Percentiles rank a stretch among this genome's conserved stretches.
Evolutionary conservation across 2,113 vertebrate species (phyloP).

Genomic region (Psilopogon haemacephalus): DNA sequence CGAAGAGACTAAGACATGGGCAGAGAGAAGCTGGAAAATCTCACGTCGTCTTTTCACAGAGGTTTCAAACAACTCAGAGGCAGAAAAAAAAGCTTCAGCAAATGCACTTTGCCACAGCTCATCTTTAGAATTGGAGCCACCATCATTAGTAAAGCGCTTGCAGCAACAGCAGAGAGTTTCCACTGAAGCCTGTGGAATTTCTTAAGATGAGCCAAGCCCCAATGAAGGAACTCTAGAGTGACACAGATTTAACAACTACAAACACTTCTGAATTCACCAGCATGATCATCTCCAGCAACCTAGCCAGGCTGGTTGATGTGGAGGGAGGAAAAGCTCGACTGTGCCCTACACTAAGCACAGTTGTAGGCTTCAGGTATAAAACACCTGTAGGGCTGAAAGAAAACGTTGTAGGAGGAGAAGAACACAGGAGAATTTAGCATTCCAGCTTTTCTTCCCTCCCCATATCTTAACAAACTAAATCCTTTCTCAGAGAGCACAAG

Average conservation of each 20-base stretch:
- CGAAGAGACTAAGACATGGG: neutral
- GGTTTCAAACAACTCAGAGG: neutral
- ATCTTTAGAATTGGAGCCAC: neutral
- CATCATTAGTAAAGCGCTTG: neutral
- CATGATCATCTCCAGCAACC: neutral
- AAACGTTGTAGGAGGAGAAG: neutral
- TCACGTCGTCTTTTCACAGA: neutral
- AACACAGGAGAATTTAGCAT: neutral
- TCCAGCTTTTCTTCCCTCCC: neutral
- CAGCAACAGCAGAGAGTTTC: neutral
- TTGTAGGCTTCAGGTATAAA: accelerated
- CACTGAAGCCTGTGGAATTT: neutral
- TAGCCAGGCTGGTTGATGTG: neutral
- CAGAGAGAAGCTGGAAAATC: neutral
- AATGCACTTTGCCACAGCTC: neutral
- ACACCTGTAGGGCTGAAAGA: neutral
- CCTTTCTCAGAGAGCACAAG: neutral
- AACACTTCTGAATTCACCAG: neutral
- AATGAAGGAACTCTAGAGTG: neutral
- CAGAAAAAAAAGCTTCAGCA: neutral
- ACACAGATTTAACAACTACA: neutral
- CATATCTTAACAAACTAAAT: neutral
- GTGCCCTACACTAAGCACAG: no score
- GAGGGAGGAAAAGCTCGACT: neutral
- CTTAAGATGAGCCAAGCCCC: neutral